A percentile compares a stretch with the other conserved stretches of the same genome.
Conservation (phyloP, 2,113 vertebrate species). For the Fregata magnificens region DNA sequence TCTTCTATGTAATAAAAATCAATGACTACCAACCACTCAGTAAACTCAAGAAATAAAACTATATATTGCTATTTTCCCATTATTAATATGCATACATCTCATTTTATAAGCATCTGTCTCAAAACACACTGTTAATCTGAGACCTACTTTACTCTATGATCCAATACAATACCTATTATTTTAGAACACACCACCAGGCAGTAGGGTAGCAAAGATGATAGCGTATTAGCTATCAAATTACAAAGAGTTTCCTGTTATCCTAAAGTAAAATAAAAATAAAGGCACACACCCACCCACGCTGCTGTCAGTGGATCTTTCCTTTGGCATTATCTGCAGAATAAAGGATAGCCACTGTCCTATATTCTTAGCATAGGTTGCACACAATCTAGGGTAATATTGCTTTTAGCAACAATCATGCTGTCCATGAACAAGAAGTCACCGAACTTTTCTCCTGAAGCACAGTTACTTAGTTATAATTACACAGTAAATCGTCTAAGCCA, state of each 20-base stretch:
- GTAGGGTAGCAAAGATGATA: background rate
- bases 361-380: background rate
- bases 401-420: background rate
- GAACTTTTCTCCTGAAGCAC: background rate
- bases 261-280: background rate
- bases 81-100: background rate
- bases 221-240: background rate
- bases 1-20: background rate
- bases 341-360: background rate
- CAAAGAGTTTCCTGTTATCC: background rate
- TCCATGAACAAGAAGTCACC: background rate
- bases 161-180: background rate
- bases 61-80: background rate
- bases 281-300: rapidly evolving
- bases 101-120: background rate
- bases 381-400: background rate
- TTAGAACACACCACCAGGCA: background rate
- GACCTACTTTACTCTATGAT: background rate
- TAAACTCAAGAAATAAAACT: background rate
- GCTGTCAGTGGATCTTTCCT: background rate
- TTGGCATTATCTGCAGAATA: background rate
- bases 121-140: background rate
- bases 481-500: background rate
- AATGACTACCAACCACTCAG: background rate
- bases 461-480: background rate